Evolutionary conservation across 53 echinoderm and acorn worm genomes (phyloP), one percentile per base, ranked within the genome.

Genomic region (Echinometra lucunter): DNA sequence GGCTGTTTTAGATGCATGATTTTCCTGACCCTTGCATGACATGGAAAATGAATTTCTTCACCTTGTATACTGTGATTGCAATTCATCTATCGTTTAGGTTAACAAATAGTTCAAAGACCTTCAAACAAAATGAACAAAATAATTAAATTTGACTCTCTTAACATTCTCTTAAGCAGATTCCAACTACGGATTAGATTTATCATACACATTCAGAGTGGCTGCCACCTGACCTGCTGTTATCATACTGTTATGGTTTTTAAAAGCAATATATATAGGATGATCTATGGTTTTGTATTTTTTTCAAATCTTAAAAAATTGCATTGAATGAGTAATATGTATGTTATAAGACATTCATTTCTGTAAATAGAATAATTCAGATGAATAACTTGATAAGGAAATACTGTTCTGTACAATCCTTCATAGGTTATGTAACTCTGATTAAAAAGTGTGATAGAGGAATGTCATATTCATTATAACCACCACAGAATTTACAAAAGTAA

Each of bases 41-140:
- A 85, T 85, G 28, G n/a, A 47, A 85, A 85, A 85, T 85, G 53
- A 85, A 85, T 44, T 44, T 25, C 42, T 81, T 81, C 44, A 81
- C 44, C 81, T 81, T 25, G 81, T 42, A 44, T 81, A 44, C 81
- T 81, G 23, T 44, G 6, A 85, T 47, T 30, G 19, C 42, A 27
- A 47, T 78, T 40, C 21, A 40, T 66, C 78, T 78, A 37, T 78
- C 40, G 40, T 38, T 38, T 1, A 40, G 81, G 25, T n/a, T n/a
- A 44, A 35, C 4, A 35, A 6, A 85, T 30, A 85, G 49, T 85
- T 85, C 12, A 81, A 85, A 47, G 28, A 28, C 23, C 45, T 85
- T 11, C n/a, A 0, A 34, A 67, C 18, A 75, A 78, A 9, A 63
- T 53, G 53, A 72, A 13, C 13, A 35, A 72, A 35, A 34, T 32